Evolutionary conservation across 2,888 invertebrate genomes (phyloP).

Genomic region (Drosophila pseudotakahashii): DNA sequence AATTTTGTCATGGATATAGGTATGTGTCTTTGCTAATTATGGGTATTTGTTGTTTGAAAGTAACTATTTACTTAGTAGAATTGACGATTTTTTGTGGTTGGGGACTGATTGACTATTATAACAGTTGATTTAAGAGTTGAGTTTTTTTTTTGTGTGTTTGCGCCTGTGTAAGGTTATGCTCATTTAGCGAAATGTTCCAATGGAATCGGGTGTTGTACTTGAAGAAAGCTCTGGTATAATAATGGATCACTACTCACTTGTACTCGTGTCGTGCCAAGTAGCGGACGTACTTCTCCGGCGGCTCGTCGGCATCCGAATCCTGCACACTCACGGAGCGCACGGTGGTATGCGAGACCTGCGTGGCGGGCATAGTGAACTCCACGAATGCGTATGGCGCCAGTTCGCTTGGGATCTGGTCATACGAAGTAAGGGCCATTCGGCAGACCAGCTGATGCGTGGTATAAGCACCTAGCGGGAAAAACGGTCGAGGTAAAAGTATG

Average conservation of each 20-base stretch:
- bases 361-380: conserved; percentile 99
- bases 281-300: conserved; percentile 99
- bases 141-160: no score
- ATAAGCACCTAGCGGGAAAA: conserved; percentile 92
- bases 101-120: no score
- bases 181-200: no score
- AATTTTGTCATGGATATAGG: no score
- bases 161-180: no score
- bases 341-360: conserved; percentile 97
- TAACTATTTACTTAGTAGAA: no score
- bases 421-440: conserved; percentile 97
- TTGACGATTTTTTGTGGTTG: no score
- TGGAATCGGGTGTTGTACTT: no score
- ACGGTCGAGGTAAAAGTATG: not conserved
- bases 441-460: conserved; percentile 98
- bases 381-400: conserved; percentile 95
- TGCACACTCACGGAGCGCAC: conserved; percentile 96
- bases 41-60: no score
- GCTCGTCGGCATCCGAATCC: conserved; percentile 92
- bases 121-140: no score
- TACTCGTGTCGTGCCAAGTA: conserved; percentile 98
- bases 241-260: conserved; percentile 85
- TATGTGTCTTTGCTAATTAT: no score
- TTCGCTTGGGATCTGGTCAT: conserved; percentile 98
- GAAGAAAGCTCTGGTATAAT: no score